Percentiles rank a stretch among this genome's conserved stretches.
Conservation (phyloP, 2,797 vertebrate genomes). For the Ataeniobius toweri region DNA sequence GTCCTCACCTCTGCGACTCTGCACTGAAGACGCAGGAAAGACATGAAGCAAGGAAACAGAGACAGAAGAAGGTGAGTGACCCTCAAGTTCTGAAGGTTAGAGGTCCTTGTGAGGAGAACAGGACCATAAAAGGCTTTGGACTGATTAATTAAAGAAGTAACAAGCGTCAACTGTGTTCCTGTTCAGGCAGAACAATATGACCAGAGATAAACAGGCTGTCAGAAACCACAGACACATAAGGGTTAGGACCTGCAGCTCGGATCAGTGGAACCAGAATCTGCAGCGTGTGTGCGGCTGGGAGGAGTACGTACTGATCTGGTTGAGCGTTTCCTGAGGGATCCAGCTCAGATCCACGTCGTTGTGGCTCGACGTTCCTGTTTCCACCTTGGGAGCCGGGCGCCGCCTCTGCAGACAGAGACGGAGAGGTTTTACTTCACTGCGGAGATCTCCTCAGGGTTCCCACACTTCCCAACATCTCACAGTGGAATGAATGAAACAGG, state of each 20-base stretch:
- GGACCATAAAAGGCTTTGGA: neutral
- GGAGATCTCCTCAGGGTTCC: too few species aligned
- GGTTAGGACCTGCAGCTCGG: too few species aligned
- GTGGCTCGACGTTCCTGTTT: conserved; percentile 95
- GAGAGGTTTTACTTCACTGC: too few species aligned
- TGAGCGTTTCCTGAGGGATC: conserved; percentile 98
- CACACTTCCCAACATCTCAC: too few species aligned
- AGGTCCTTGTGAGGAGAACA: conserved; percentile 31
- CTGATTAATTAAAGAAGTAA: too few species aligned
- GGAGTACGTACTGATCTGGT: conserved; percentile 93
- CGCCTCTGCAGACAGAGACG: conserved; percentile 82
- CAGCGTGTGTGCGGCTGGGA: neutral
- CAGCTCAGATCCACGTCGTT: conserved; percentile 98
- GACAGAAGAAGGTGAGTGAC: conserved; percentile 68
- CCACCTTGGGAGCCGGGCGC: conserved; percentile 91
- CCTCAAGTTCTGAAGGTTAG: conserved; percentile 35
- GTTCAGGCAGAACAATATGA: neutral
- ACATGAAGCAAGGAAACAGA: conserved; percentile 69
- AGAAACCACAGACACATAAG: too few species aligned
- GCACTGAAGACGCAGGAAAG: conserved; percentile 90
- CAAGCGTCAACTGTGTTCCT: neutral
- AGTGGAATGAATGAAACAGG: too few species aligned
- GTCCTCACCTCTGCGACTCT: conserved; percentile 98
- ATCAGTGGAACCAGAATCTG: neutral
- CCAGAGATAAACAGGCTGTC: too few species aligned